Percentiles rank a stretch among this genome's conserved stretches.
These are phyloP conservation scores for Heliconius hortense DNA, from an alignment of 2,888 invertebrate species.

Conservation along the genomic window DNA sequence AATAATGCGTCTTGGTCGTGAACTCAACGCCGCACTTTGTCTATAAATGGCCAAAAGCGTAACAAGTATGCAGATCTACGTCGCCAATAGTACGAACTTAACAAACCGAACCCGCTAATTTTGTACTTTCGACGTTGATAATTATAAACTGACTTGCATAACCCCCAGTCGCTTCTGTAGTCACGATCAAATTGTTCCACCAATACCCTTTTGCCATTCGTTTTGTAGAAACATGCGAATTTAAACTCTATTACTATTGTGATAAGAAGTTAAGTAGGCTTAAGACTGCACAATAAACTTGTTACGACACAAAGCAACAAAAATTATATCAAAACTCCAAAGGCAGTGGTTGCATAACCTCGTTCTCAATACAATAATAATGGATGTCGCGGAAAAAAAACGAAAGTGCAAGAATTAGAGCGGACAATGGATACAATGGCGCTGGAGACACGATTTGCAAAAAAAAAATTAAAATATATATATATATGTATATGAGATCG, in stretches of 20 bases:
- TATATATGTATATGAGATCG: conserved; percentile 11
- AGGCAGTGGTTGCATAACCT: conserved; percentile 75
- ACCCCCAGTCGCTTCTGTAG: conserved; percentile 73
- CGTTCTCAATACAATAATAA: conserved; percentile 77
- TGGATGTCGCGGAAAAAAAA: conserved; percentile 79
- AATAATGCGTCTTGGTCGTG: not conserved
- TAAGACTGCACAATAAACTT: conserved; percentile 36
- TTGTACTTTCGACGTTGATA: conserved; percentile 76
- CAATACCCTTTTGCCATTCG: conserved; percentile 47
- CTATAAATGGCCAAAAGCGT: not conserved
- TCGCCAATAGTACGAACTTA: conserved; percentile 36
- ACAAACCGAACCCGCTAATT: conserved; percentile 59
- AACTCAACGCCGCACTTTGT: not conserved
- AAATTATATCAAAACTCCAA: conserved; percentile 81
- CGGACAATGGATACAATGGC: conserved; percentile 76
- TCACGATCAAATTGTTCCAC: conserved; percentile 69
- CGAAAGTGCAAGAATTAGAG: conserved; percentile 77
- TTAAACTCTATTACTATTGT: conserved; percentile 40
- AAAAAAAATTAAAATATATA: conserved; percentile 25
- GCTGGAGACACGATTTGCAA: conserved; percentile 59
- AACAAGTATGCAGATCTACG: not conserved
- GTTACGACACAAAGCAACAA: conserved; percentile 67
- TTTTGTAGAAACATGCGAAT: conserved; percentile 35
- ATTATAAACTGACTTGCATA: conserved; percentile 75
- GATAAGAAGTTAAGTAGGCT: conserved; percentile 43